Percentiles rank a stretch among this genome's conserved stretches.
phyloP scores from a whole-genome alignment of 2,888 invertebrate genomes.

The Icerya purchasi region DNA sequence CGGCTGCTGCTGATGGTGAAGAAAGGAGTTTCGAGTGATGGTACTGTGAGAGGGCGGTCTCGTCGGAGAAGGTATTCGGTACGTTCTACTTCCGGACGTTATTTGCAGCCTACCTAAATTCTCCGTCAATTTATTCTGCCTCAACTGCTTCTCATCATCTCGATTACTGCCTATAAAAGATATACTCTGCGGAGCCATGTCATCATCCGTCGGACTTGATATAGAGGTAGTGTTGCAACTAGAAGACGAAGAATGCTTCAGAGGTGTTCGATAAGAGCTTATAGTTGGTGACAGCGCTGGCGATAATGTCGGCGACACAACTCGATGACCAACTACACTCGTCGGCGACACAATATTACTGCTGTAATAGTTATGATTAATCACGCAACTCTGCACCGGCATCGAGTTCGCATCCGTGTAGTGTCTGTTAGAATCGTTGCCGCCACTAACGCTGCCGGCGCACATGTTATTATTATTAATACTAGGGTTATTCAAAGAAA shows the following conservation, averaged over 20 bases:
- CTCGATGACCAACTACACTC: too few species aligned
- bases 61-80: slow-evolving; percentile 73
- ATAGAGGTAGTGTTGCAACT: not conserved
- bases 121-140: slow-evolving; percentile 34
- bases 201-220: slow-evolving; percentile 29
- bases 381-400: not conserved
- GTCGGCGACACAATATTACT: not conserved
- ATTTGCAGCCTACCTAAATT: slow-evolving; percentile 60
- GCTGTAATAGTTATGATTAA: not conserved
- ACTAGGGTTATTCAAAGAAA: not conserved
- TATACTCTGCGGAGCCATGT: slow-evolving; percentile 84
- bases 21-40: slow-evolving; percentile 47
- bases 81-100: slow-evolving; percentile 67
- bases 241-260: not conserved
- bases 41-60: slow-evolving; percentile 32
- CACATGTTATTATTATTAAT: not conserved
- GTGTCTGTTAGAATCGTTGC: not conserved
- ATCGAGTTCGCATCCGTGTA: not conserved
- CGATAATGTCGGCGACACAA: not conserved
- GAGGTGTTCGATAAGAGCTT: not conserved
- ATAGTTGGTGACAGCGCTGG: not conserved
- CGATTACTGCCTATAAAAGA: slow-evolving; percentile 60
- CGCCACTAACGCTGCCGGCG: not conserved
- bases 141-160: slow-evolving; percentile 18
- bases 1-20: slow-evolving; percentile 24